Conservation (phyloP, 1,140 invertebrate species). For the Cotesia typhae region DNA sequence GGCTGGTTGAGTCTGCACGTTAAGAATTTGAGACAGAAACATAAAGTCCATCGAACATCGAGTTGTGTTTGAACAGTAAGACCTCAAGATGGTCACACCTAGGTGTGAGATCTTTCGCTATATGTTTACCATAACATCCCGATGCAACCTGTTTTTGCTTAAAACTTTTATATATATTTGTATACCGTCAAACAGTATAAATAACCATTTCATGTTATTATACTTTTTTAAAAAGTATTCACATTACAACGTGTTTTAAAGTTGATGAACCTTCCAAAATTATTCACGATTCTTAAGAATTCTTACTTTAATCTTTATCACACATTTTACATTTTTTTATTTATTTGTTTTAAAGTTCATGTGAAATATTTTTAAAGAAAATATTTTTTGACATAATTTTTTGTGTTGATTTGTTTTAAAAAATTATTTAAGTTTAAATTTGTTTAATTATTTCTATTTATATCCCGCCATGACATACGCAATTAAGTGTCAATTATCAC, state of each 20-base stretch:
- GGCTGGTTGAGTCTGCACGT: slow-evolving; percentile 33
- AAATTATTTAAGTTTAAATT: not conserved
- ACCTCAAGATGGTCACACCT: slow-evolving; percentile 61
- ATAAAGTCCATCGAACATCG: slow-evolving; percentile 42
- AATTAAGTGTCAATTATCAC: slow-evolving; percentile 17
- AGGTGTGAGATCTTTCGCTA: slow-evolving; percentile 62
- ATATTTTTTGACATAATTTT: not conserved
- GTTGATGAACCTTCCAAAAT: slow-evolving; percentile 25
- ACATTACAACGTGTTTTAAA: not conserved
- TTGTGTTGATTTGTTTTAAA: not conserved
- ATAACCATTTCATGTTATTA: slow-evolving; percentile 10
- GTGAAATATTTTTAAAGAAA: not conserved
- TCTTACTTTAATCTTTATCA: not conserved
- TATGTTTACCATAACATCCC: slow-evolving; percentile 41
- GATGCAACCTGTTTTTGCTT: slow-evolving; percentile 40
- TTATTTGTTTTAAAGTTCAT: not conserved
- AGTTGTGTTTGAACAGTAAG: slow-evolving; percentile 41
- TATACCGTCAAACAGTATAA: slow-evolving; percentile 10
- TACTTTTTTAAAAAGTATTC: not conserved
- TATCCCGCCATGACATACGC: not conserved
- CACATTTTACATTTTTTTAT: not conserved
- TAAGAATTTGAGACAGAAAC: slow-evolving; percentile 46
- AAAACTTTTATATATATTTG: slow-evolving; percentile 10
- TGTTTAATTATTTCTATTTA: not conserved
- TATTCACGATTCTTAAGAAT: slow-evolving; percentile 6